Evolutionary conservation across 2,113 vertebrate species (phyloP), one percentile per base, ranked within the genome.

Genomic region (Dunckerocampus dactyliophorus): DNA sequence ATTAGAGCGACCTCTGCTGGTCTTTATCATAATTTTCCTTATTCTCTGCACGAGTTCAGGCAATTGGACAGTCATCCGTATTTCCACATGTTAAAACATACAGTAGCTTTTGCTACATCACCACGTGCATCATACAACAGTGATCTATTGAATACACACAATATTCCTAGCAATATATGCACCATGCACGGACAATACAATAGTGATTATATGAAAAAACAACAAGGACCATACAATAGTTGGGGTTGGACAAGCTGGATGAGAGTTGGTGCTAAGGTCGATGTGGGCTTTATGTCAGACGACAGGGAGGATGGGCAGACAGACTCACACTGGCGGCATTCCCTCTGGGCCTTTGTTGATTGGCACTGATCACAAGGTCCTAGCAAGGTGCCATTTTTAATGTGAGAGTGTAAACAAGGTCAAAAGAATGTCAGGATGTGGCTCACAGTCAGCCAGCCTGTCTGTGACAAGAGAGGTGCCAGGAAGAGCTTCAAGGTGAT

Each of bases 381-480:
- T 62, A 67, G 67, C 70, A 80, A 82, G 80, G 78, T 82, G 75
- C 73, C 65, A 81, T 77, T 77, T 74, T 77, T 74, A 65, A 75
- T 70, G 74, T 56, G 64, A 75, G 63, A 69, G 46, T 67, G 74
- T 75, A 88, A 87, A 87, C 82, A 89, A 88, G 87, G 88, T 91
- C 86, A 89, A 67, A 80, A 53, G 59, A 72, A 76, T 76, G 81
- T 67, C 31, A 62, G 68, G 71, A 74, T 58, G 75, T 77, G 84
- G 81, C 70, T 79, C 80, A 53, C 67, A 34, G 62, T 73, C 74
- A 67, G 47, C n/a, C 45, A 45, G 76, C 20, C 64, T 46, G 69
- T 37, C 52, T 55, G 67, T 34, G 63, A 77, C 71, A 65, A 67
- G 76, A 60, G 71, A 77, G 69, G 70, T 57, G 64, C 47, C 47